phyloP scores from a whole-genome alignment of 2,797 vertebrate genomes.

The Threskiornis aethiopicus region DNA sequence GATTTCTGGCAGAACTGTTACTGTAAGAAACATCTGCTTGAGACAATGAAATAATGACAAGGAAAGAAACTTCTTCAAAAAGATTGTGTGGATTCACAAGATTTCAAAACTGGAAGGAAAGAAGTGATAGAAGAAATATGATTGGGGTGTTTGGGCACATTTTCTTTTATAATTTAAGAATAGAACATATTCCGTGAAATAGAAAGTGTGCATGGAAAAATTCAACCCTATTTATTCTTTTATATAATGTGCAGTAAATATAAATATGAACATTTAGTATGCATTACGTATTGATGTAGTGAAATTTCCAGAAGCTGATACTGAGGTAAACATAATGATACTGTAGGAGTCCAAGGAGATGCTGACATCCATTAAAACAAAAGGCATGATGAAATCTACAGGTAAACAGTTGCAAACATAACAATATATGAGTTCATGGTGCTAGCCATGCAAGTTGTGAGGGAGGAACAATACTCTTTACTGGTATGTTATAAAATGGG shows the following conservation, averaged over 20 bases:
- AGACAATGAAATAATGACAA: background rate
- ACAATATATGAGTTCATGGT: background rate
- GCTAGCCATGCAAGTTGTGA: background rate
- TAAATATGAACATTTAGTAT: background rate
- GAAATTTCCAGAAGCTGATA: background rate
- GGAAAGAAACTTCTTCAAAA: background rate
- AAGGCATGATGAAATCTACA: background rate
- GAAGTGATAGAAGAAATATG: background rate
- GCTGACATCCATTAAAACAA: background rate
- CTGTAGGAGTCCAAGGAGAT: background rate
- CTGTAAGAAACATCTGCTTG: background rate
- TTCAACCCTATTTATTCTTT: background rate
- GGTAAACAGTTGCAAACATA: background rate
- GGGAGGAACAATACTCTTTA: background rate
- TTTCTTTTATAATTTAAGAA: background rate
- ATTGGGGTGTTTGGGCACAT: background rate
- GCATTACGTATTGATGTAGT: background rate
- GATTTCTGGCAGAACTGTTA: background rate
- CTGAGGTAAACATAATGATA: background rate
- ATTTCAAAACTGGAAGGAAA: background rate
- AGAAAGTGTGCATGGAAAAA: background rate
- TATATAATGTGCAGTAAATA: background rate
- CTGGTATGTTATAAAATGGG: fast-evolving
- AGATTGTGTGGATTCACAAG: fast-evolving
- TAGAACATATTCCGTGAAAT: fast-evolving